These are phyloP conservation scores for Stenodera caucasica DNA, from an alignment of 2,888 invertebrate genomes.

Conservation along the genomic window DNA sequence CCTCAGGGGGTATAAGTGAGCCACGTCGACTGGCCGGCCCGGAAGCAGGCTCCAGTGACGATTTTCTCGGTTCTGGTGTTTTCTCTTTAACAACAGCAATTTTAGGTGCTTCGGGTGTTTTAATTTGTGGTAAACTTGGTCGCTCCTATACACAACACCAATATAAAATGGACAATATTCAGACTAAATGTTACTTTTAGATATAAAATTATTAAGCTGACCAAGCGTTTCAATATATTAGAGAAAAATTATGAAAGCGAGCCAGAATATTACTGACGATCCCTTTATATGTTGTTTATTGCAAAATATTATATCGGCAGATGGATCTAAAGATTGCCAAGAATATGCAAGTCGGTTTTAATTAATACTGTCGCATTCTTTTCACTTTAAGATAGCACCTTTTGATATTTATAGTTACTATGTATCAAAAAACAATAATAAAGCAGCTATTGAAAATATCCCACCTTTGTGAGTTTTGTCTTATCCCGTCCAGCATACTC, in stretches of 20 bases:
- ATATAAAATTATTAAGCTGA: neutral
- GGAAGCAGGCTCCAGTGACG: slow-evolving; percentile 60
- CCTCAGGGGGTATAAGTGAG: slow-evolving; percentile 86
- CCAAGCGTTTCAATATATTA: slow-evolving; percentile 20
- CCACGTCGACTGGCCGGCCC: slow-evolving; percentile 73
- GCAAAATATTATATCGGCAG: slow-evolving; percentile 25
- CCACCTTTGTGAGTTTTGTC: slow-evolving; percentile 53
- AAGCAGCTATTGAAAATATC: slow-evolving; percentile 12
- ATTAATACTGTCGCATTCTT: slow-evolving; percentile 28
- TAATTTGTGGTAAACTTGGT: slow-evolving; percentile 67
- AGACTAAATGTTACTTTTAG: neutral
- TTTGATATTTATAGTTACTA: too few relatives aligned
- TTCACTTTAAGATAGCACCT: slow-evolving; percentile 16
- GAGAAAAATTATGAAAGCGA: slow-evolving; percentile 23
- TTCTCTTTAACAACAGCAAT: slow-evolving; percentile 86
- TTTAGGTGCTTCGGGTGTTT: slow-evolving; percentile 75
- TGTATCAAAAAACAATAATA: slow-evolving; percentile 10
- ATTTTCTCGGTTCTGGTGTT: slow-evolving; percentile 70
- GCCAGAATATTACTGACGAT: slow-evolving; percentile 32
- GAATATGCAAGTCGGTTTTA: slow-evolving; percentile 27
- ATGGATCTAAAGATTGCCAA: slow-evolving; percentile 36
- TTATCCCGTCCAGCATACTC: slow-evolving; percentile 57
- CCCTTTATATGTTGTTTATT: slow-evolving; percentile 33
- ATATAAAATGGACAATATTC: neutral
- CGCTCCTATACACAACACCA: slow-evolving; percentile 36